Evolutionary conservation across 2,888 invertebrate species (phyloP), one percentile per base, ranked within the genome.

Genomic region (Trichogramma evanescens): DNA sequence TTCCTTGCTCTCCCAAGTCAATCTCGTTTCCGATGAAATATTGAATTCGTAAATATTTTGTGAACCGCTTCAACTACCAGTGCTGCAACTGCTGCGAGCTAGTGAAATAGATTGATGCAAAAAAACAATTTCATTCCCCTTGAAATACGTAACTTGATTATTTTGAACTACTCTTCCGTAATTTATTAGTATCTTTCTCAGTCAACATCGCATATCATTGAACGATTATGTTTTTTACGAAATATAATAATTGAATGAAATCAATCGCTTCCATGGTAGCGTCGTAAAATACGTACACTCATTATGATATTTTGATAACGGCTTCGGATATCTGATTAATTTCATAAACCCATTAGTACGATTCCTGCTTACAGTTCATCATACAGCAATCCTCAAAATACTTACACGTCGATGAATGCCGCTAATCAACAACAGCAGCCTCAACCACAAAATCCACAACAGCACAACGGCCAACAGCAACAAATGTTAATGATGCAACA

Each of bases 391-490:
- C 76, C 78, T 26, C 78, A 76, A 65, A 80, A 81, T 50, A 82
- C 82, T 53, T 84, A 84, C 63, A 82, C 84, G 62, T 81, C 83
- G 57, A 84, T 84, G 67, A 84, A 80, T 26, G 26, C 26, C 26
- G 26, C 26, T 26, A 26, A 26, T 26, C 26, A 26, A 26, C 45
- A 26, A 26, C 26, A 26, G 26, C 26, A 26, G 26, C 26, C 26
- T 26, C 26, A 26, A 26, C 26, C 26, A 2, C 26, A 26, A 26
- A 26, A 26, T 26, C 26, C 26, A 26, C 84, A 84, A 66, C 84
- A 84, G 66, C 84, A 85, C 69, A 82, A 82, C 48, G 83, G 81
- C 61, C 82, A 83, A 65, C 79, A 83, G 59, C 82, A 83, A 65
- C 79, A 83, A 64, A 73, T 84, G 66, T 74, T 84, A 64, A 79